A percentile compares a stretch with the other conserved stretches of the same genome.
These are phyloP conservation scores for Triops longicaudatus DNA, from an alignment of 1,140 invertebrate genomes.

Conservation along the genomic window DNA sequence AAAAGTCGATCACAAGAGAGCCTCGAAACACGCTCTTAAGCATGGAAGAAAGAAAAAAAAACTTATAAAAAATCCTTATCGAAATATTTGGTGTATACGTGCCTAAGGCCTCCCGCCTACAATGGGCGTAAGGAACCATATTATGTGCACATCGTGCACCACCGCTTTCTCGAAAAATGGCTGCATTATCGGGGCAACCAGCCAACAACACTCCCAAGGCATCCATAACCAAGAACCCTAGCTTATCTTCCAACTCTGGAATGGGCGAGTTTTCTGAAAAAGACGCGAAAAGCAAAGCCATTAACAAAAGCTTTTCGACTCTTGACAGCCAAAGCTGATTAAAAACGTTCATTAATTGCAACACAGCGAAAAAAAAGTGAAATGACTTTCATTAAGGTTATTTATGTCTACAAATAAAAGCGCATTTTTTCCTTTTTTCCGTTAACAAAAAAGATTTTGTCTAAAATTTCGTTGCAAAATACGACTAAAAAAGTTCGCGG, in stretches of 20 bases:
- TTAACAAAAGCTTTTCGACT: not conserved
- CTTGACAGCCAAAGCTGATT: not conserved
- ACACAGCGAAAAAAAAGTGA: slow-evolving; percentile 8
- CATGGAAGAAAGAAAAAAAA: slow-evolving; percentile 22
- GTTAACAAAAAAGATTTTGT: no score
- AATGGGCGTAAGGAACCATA: slow-evolving; percentile 75
- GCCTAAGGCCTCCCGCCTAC: slow-evolving; percentile 67
- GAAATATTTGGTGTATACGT: slow-evolving; percentile 31
- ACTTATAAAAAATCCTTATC: slow-evolving; percentile 18
- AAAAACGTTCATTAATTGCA: not conserved
- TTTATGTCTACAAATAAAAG: slow-evolving; percentile 20
- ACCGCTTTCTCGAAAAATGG: slow-evolving; percentile 83
- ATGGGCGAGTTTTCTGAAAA: slow-evolving; percentile 41
- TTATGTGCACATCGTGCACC: slow-evolving; percentile 84
- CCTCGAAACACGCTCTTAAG: slow-evolving; percentile 19
- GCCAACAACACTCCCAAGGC: slow-evolving; percentile 68
- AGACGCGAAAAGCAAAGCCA: slow-evolving; percentile 16
- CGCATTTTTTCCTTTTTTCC: no score
- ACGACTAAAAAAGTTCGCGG: no score
- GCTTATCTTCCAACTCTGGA: slow-evolving; percentile 51
- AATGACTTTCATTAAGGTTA: not conserved
- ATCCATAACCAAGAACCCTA: slow-evolving; percentile 80
- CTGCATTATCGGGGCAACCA: slow-evolving; percentile 76
- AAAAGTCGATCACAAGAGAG: no score
- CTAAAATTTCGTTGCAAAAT: no score